A percentile compares a stretch with the other conserved stretches of the same genome.
phyloP scores from a whole-genome alignment of 2,113 vertebrate species.

The Brevimyrus niger region DNA sequence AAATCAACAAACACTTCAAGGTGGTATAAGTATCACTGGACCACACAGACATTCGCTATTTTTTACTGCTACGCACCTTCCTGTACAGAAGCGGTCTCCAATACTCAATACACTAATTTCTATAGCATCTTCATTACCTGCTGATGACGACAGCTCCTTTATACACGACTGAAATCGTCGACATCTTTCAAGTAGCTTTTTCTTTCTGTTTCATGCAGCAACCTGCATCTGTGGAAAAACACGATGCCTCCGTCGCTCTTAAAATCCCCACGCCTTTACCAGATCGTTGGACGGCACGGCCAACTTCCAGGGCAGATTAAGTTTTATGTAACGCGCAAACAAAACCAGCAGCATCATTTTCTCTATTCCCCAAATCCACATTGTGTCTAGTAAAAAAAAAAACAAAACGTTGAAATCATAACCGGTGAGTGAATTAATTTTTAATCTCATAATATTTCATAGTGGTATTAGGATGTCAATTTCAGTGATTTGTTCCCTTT shows the following conservation, averaged over 20 bases:
- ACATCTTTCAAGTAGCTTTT: conserved; percentile 54
- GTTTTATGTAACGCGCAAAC: conserved; percentile 32
- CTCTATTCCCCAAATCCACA: neutral
- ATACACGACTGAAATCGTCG: conserved; percentile 70
- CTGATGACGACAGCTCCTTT: conserved; percentile 73
- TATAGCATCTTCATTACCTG: conserved; percentile 54
- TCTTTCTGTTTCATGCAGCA: conserved; percentile 23
- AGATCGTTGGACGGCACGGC: conserved; percentile 36
- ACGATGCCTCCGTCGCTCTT: conserved; percentile 33
- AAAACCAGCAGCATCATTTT: conserved; percentile 5
- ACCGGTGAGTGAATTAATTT: neutral
- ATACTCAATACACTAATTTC: neutral
- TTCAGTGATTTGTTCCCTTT: neutral
- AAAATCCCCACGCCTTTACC: conserved; percentile 29
- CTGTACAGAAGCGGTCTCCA: neutral
- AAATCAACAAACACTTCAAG: neutral
- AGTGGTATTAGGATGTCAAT: neutral
- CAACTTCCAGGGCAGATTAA: conserved; percentile 37
- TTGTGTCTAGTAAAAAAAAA: neutral
- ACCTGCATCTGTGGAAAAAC: conserved; percentile 13
- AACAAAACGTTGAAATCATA: neutral
- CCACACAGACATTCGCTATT: neutral
- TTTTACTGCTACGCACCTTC: neutral
- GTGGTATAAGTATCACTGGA: neutral
- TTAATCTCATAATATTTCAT: conserved; percentile 4